Percentiles rank a stretch among this genome's conserved stretches.
phyloP scores from a whole-genome alignment of 2,888 invertebrate species.

The Phlogophora meticulosa region DNA sequence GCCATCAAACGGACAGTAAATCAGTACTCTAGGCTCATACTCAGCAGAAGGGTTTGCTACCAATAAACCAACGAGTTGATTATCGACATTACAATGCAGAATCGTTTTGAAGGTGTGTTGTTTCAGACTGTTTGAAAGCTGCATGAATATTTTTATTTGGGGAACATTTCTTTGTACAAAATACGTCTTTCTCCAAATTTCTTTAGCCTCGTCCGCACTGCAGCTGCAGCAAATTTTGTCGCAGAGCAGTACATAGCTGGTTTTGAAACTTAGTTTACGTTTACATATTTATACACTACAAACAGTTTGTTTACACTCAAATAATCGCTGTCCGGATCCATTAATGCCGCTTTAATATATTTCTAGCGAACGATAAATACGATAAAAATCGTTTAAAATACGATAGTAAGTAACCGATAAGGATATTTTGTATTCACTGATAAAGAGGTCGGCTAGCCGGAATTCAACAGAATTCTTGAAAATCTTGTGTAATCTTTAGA shows the following conservation, averaged over 20 bases:
- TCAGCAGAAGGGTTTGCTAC: too few species aligned
- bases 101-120: neutral
- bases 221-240: neutral
- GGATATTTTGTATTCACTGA: slow-evolving; percentile 62
- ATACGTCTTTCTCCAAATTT: neutral
- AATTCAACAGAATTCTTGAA: slow-evolving; percentile 47
- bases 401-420: slow-evolving; percentile 71
- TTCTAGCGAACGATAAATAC: slow-evolving; percentile 65
- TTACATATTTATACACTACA: slow-evolving; percentile 6
- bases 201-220: neutral
- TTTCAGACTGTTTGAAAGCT: neutral
- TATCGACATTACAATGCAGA: neutral
- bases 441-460: slow-evolving; percentile 57
- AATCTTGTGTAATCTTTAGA: slow-evolving; percentile 35
- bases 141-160: neutral
- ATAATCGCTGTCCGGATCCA: slow-evolving; percentile 57
- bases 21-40: too few species aligned
- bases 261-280: neutral
- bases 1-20: too few species aligned
- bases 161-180: neutral
- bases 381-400: slow-evolving; percentile 71
- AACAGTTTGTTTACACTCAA: slow-evolving; percentile 40
- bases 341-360: slow-evolving; percentile 63
- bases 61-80: too few species aligned
- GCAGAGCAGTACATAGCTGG: neutral